Evolutionary conservation across 2,797 vertebrate species (phyloP).

Genomic region (Microctenopoma lineatum): DNA sequence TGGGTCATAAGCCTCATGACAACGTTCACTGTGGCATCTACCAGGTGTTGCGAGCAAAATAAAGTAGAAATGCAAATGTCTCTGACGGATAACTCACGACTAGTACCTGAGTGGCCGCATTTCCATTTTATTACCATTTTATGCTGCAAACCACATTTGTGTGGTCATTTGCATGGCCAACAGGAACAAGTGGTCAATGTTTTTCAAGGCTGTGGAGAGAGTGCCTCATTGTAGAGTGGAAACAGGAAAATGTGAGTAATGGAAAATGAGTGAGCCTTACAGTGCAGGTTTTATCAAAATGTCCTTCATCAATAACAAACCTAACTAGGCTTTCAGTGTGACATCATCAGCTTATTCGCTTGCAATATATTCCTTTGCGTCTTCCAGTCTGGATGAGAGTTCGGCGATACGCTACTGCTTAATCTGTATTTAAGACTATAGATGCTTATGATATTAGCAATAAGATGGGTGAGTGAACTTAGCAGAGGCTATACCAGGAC

Average conservation of each 20-base stretch:
- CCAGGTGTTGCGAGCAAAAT: slow-evolving; percentile 45
- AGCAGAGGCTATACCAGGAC: slow-evolving; percentile 62
- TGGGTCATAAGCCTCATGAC: slow-evolving; percentile 38
- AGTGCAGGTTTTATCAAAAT: slow-evolving; percentile 60
- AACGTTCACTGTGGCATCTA: slow-evolving; percentile 32
- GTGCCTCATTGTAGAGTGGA: slow-evolving; percentile 58
- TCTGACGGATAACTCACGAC: slow-evolving; percentile 17
- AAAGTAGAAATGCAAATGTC: slow-evolving; percentile 36
- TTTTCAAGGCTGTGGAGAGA: slow-evolving; percentile 63
- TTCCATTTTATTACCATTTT: slow-evolving; percentile 73
- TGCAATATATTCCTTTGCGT: slow-evolving; percentile 39
- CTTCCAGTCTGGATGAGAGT: slow-evolving; percentile 36
- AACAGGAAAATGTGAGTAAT: slow-evolving; percentile 66
- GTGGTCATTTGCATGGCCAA: slow-evolving; percentile 70
- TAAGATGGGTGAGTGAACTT: slow-evolving; percentile 68
- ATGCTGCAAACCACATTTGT: slow-evolving; percentile 34
- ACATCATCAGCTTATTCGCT: slow-evolving; percentile 28
- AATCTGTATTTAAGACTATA: slow-evolving; percentile 59
- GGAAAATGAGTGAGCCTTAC: slow-evolving; percentile 59
- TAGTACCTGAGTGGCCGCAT: slow-evolving; percentile 51
- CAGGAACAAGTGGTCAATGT: slow-evolving; percentile 71
- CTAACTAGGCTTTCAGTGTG: slow-evolving; percentile 18
- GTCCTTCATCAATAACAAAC: slow-evolving; percentile 34
- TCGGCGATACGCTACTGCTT: slow-evolving; percentile 35
- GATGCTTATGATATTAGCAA: slow-evolving; percentile 63